A percentile compares a stretch with the other conserved stretches of the same genome.
phyloP scores from a whole-genome alignment of 2,888 invertebrate species.

The Pherbina coryleti region DNA sequence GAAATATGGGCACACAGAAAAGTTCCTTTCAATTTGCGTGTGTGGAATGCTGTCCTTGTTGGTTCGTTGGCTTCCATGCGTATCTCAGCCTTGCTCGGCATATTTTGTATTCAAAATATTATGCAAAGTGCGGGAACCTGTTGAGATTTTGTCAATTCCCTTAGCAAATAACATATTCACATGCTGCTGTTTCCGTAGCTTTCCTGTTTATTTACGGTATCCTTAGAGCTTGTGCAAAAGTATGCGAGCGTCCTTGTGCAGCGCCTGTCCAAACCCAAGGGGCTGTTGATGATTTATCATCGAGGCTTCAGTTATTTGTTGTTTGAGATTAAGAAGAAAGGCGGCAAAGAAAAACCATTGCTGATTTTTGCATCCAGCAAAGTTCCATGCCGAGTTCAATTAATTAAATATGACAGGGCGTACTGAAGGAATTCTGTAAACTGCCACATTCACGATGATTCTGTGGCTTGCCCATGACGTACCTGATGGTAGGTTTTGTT shows the following conservation, averaged over 20 bases:
- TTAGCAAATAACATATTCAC: constrained; percentile 67
- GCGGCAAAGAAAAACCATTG: constrained; percentile 29
- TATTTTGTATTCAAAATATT: constrained; percentile 22
- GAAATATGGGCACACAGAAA: constrained; percentile 17
- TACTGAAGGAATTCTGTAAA: constrained; percentile 31
- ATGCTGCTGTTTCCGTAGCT: constrained; percentile 45
- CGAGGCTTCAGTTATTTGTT: constrained; percentile 62
- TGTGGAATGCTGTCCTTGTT: constrained; percentile 4
- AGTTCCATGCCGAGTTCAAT: constrained; percentile 43
- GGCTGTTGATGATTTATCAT: constrained; percentile 66
- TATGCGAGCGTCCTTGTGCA: constrained; percentile 35
- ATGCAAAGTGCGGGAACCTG: constrained; percentile 69
- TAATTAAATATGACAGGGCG: constrained; percentile 46
- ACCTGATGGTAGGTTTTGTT: not conserved
- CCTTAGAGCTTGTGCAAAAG: constrained; percentile 1
- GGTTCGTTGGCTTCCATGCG: constrained; percentile 4
- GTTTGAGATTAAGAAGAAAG: constrained; percentile 56
- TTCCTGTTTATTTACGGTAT: constrained; percentile 8
- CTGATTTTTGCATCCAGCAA: constrained; percentile 28
- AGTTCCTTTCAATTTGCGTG: constrained; percentile 27
- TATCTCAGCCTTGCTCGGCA: not conserved
- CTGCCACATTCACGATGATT: constrained; percentile 35
- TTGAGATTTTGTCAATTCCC: constrained; percentile 69
- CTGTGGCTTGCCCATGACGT: constrained; percentile 40
- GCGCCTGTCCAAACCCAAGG: constrained; percentile 46